Evolutionary conservation across 2,888 invertebrate genomes (phyloP).

Genomic region (Hyles lineata): DNA sequence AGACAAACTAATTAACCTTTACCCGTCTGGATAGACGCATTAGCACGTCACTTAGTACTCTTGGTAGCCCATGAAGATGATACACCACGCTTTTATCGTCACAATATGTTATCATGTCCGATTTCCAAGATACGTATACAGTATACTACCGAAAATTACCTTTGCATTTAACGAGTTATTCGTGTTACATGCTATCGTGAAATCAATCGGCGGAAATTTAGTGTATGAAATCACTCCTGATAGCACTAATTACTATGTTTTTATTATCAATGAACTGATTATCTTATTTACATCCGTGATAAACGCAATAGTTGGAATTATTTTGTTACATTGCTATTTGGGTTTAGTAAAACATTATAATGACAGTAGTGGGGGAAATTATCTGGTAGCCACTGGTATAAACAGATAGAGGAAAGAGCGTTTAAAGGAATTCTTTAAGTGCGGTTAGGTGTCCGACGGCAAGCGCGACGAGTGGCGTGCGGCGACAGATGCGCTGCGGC

Average conservation of each 20-base stretch:
- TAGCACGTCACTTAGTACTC: background rate
- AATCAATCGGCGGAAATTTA: slow-evolving; percentile 1
- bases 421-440: slow-evolving; percentile 62
- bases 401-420: slow-evolving; percentile 36
- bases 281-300: background rate
- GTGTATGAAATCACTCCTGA: background rate
- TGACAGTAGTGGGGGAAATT: background rate
- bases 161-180: slow-evolving; percentile 19
- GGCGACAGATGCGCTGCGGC: slow-evolving; percentile 69
- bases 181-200: slow-evolving; percentile 1
- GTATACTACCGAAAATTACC: slow-evolving; percentile 12
- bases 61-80: background rate
- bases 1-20: slow-evolving; percentile 13
- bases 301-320: background rate
- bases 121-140: background rate
- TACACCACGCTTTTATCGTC: background rate
- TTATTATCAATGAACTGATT: background rate
- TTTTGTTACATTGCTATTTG: background rate
- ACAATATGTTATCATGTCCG: background rate
- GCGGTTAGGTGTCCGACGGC: slow-evolving; percentile 64
- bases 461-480: slow-evolving; percentile 56
- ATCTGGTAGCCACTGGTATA: background rate
- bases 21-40: slow-evolving; percentile 2
- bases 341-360: background rate
- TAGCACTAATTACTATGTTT: slow-evolving; percentile 17